Base-by-base conservation (phyloP, 2,113 vertebrate genomes). In the Chroicocephalus ridibundus region DNA sequence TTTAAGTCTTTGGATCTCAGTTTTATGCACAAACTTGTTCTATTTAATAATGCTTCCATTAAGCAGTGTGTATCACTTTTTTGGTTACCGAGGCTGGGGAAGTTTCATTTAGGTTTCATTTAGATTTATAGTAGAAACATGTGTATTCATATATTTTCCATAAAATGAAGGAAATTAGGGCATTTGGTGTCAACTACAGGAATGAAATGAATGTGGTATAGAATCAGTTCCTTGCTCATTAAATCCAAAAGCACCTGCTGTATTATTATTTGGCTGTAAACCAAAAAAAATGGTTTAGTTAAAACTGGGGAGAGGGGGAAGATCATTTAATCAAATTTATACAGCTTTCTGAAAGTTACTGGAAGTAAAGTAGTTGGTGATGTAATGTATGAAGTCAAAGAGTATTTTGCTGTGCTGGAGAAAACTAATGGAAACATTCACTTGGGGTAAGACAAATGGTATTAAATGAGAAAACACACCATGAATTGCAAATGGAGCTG, bases 381-480 rank as follows among this genome's bases (percentile, higher is more conserved):
- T 97, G 96, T 98, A 96, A 97, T 96, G 91, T 95, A 93, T 93
- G 97, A 97, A 98, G 96, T 98, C 97, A 97, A 97, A 97, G 97
- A 96, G 88, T 97, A 90, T 98, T 97, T 97, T 98, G 97, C 97
- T 97, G 71, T 96, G 94, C 97, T 95, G 86, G 96, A 97, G 98
- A 98, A 98, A 98, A 98, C 97, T 97, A 98, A 98, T 98, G 98
- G 98, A 98, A 98, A 98, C 97, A 96, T 98, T 98, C 98, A 98
- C 97, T 98, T 98, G 98, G 98, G 98, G 98, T 97, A 98, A 99
- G 98, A 99, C 98, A 98, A 98, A 99, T 98, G 98, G 98, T 95
- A 98, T 98, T 98, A 98, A 98, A 98, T 98, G 98, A 98, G 98
- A 98, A 98, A 98, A 98, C 98, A 98, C 98, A 98, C 98, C 98